These are phyloP conservation scores for Hermetia illucens DNA, from an alignment of 1,140 invertebrate species.

Conservation along the genomic window DNA sequence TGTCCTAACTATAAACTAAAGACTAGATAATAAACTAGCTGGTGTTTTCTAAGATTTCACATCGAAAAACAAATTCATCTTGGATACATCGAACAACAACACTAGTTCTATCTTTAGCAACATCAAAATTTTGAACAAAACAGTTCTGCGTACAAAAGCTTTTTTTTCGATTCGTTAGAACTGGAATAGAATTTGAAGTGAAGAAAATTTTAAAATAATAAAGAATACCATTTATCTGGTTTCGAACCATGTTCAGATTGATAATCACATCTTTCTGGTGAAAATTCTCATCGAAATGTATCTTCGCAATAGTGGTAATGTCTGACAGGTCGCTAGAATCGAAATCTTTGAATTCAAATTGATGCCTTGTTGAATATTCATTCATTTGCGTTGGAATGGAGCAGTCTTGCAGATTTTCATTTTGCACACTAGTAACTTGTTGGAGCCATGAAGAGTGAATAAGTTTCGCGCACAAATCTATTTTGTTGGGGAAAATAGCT, in stretches of 20 bases:
- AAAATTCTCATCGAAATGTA: not conserved
- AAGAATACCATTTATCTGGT: conserved; percentile 2
- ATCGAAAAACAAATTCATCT: not conserved
- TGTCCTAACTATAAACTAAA: no score
- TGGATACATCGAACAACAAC: not conserved
- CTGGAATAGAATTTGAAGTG: not conserved
- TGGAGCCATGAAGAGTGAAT: conserved; percentile 25
- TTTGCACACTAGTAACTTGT: conserved; percentile 25
- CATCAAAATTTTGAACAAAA: not conserved
- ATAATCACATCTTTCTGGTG: not conserved
- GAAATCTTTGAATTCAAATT: conserved; percentile 16
- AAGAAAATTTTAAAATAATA: conserved; percentile 5
- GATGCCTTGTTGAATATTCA: conserved; percentile 27
- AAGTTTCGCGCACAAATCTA: conserved; percentile 24
- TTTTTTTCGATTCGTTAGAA: not conserved
- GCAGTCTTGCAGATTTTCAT: conserved; percentile 23
- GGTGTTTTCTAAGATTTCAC: no score
- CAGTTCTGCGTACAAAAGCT: not conserved
- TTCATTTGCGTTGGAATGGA: conserved; percentile 25
- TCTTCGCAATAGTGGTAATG: not conserved
- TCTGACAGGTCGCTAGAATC: not conserved
- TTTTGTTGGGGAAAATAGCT: conserved; percentile 23
- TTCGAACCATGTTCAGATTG: not conserved
- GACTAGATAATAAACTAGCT: no score
- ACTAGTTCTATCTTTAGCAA: not conserved